Base-by-base conservation (phyloP, 2,888 invertebrate genomes). In the Eristalis tenax region DNA sequence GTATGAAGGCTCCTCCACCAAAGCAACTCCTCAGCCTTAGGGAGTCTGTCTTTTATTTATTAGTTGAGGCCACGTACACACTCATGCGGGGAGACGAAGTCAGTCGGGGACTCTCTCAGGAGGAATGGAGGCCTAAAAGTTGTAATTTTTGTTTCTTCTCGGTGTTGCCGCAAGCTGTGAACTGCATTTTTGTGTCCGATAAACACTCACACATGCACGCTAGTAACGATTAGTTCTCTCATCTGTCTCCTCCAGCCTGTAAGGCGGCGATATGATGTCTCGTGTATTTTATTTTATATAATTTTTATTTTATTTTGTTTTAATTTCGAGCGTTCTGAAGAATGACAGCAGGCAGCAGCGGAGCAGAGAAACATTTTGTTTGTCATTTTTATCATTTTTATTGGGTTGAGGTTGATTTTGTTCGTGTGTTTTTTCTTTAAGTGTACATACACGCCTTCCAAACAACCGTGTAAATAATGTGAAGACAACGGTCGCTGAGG, bases 151-250 rank as follows among this genome's bases (percentile, higher is more conserved):
- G 83, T 79, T 75, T 78, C 74, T 83, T 68, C 18, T 83, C 40
- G 50, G 59, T 83, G 73, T 6, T 11, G 79, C 86, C 79, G 43
- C 70, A 13, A 63, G 77, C 75, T 61, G 57, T 71, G 66, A 79
- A 87, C 86, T 87, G 86, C 86, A 87, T 87, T 87, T 83, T 70
- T 79, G 83, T 86, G 77, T 77, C 82, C 73, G 73, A 82, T 22
- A 50, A 50, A 50, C 8, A 8, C 10, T 8, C 32, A 32, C 32
- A 32, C 8, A n/a, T 2, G n/a, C n/a, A 50, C 50, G 18, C 50
- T 1, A 4, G 18, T 18, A 18, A 18, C 18, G 50, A 50, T 57
- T 80, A 66, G 65, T 65, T 63, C 40, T n/a, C 28, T 23, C 68
- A 13, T 38, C 68, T 4, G n/a, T 43, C 15, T 26, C n/a, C 2